phyloP scores from a whole-genome alignment of 2,797 vertebrate species.

The Poeciliopsis paucimaculata region DNA sequence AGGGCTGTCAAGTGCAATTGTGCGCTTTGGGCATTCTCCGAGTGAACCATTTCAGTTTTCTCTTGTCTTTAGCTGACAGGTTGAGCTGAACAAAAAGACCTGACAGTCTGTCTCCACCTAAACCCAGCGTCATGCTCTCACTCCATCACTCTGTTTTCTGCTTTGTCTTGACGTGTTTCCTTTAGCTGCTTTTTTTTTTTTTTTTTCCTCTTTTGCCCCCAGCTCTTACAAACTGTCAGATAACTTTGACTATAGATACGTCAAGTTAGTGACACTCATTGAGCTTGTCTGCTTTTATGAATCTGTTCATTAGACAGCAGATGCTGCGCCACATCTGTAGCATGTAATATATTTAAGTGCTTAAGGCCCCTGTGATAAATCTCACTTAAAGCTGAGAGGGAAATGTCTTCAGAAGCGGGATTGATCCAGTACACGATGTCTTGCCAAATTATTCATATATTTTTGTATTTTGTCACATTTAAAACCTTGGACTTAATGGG shows the following conservation, averaged over 20 bases:
- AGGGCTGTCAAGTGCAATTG: slow-evolving; percentile 49
- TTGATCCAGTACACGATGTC: slow-evolving; percentile 9
- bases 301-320: slow-evolving; percentile 47
- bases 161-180: slow-evolving; percentile 65
- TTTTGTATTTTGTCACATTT: neutral
- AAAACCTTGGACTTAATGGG: neutral
- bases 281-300: slow-evolving; percentile 40
- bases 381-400: slow-evolving; percentile 15
- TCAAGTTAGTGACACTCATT: slow-evolving; percentile 48
- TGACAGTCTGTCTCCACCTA: slow-evolving; percentile 60
- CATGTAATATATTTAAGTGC: slow-evolving; percentile 32
- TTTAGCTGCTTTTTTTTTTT: slow-evolving; percentile 17
- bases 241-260: slow-evolving; percentile 62
- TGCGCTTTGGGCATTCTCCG: slow-evolving; percentile 64
- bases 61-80: slow-evolving; percentile 71
- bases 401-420: slow-evolving; percentile 5
- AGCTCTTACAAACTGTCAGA: slow-evolving; percentile 62
- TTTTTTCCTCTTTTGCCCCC: slow-evolving; percentile 20
- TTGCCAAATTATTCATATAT: neutral
- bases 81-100: slow-evolving; percentile 69
- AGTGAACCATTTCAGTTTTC: slow-evolving; percentile 71
- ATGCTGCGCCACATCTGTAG: slow-evolving; percentile 26
- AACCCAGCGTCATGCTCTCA: slow-evolving; percentile 48
- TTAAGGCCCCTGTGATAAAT: slow-evolving; percentile 35
- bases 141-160: slow-evolving; percentile 66